Conservation (phyloP, 1,140 invertebrate species). For the Drosophila serrata region DNA sequence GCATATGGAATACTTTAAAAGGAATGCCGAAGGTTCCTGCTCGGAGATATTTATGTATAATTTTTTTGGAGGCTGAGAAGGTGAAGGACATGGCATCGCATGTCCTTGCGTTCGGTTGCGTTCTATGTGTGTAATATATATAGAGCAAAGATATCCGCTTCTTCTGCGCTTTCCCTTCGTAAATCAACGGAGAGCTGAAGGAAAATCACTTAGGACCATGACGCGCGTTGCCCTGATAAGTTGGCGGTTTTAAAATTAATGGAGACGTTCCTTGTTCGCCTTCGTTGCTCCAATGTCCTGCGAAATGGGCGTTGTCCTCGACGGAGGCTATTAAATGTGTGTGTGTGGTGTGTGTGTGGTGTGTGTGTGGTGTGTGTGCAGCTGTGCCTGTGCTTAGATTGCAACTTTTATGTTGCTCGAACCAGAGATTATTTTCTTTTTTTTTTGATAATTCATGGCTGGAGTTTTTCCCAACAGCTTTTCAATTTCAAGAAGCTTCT, state of each 20-base stretch:
- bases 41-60: conserved; percentile 58
- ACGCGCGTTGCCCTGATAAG: conserved; percentile 65
- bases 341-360: conserved; percentile 9
- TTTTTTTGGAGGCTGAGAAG: conserved; percentile 26
- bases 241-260: conserved; percentile 80
- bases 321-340: conserved; percentile 28
- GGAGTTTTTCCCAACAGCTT: not conserved
- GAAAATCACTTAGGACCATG: conserved; percentile 78
- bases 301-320: conserved; percentile 17
- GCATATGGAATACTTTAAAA: conserved; percentile 52
- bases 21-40: conserved; percentile 56
- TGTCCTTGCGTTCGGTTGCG: conserved; percentile 40
- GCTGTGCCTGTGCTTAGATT: conserved; percentile 53
- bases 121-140: conserved; percentile 47
- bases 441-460: conserved; percentile 13
- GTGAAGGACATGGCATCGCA: conserved; percentile 57
- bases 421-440: conserved; percentile 12
- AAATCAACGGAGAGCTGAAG: conserved; percentile 66
- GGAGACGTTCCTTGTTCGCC: conserved; percentile 61
- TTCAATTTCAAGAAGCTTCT: not conserved
- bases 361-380: conserved; percentile 9
- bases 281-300: conserved; percentile 14
- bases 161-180: conserved; percentile 23
- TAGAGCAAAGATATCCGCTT: conserved; percentile 46
- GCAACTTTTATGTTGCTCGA: conserved; percentile 26